A percentile compares a stretch with the other conserved stretches of the same genome.
Conservation (phyloP, 2,797 vertebrate genomes). For the Microctenopoma steveboyesi region DNA sequence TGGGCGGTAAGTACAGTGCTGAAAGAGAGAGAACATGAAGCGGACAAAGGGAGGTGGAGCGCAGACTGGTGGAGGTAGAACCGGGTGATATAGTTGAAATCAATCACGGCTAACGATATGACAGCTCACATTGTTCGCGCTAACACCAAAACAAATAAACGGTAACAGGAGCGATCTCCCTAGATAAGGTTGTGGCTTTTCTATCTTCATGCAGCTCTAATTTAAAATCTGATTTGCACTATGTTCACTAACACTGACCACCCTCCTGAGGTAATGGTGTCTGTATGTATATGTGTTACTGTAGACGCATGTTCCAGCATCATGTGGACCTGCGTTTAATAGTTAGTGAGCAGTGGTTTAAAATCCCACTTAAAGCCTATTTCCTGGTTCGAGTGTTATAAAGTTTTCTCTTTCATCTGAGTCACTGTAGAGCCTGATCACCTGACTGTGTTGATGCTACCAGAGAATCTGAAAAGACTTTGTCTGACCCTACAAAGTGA, state of each 20-base stretch:
- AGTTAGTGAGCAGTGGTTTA: slow-evolving; percentile 40
- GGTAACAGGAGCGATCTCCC: neutral
- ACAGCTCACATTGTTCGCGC: neutral
- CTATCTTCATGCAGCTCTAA: neutral
- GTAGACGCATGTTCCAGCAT: neutral
- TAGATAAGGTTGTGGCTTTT: neutral
- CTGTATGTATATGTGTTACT: neutral
- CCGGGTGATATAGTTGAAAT: neutral
- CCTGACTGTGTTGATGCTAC: slow-evolving; percentile 54
- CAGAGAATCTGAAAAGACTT: slow-evolving; percentile 51
- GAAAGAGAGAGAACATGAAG: neutral
- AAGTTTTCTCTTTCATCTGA: slow-evolving; percentile 56
- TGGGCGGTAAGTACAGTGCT: neutral
- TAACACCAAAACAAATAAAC: neutral
- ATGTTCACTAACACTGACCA: slow-evolving; percentile 6
- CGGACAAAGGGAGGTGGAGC: slow-evolving; percentile 4
- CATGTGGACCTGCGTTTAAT: slow-evolving; percentile 49
- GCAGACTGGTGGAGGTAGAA: neutral
- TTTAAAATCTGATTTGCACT: slow-evolving; percentile 21
- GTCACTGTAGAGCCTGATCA: slow-evolving; percentile 43
- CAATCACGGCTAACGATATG: neutral
- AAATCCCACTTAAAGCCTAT: too few relatives aligned
- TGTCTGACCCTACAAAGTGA: slow-evolving; percentile 56
- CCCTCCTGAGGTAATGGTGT: neutral
- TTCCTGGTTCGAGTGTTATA: slow-evolving; percentile 29